Evolutionary conservation across 2,888 invertebrate genomes (phyloP), one percentile per base, ranked within the genome.

Genomic region (Tipula vernalis): DNA sequence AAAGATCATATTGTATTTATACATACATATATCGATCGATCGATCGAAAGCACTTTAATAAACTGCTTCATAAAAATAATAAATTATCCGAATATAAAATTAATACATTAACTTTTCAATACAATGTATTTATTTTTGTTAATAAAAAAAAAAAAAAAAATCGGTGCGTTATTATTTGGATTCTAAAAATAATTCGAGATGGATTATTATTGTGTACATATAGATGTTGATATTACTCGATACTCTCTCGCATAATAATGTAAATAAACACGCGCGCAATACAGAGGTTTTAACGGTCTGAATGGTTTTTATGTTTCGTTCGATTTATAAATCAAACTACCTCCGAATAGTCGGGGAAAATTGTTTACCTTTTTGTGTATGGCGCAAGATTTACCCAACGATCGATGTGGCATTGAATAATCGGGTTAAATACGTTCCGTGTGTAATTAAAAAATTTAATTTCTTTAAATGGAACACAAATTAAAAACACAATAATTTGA

Each of bases 21-120:
- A 42, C 8, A 8, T 44, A 44, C 10, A 44, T 44, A 44, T 51
- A 28, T 28, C 28, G 28, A 71, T 71, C 71, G 71, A 71, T 71
- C 71, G 71, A 71, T 71, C 71, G 71, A 71, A 51, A 71, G 71
- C 71, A 71, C 71, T 71, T 71, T 71, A 71, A 71, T 71, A 71
- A 71, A 71, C 71, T 71, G 71, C 71, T 71, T 71, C 71, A 71
- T 71, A 71, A 71, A 71, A 71, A 71, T 71, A 71, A 71, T 71
- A 71, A 71, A 71, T 71, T 71, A 71, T 71, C 71, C 71, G 28
- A 28, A 71, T 71, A 71, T 18, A 71, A 71, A 28, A 71, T 71
- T 18, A 71, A 71, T 71, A 71, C 71, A 71, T 71, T 71, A 71
- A 71, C 28, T 71, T 71, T 71, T 71, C 71, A 71, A 28, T 71